phyloP scores from a whole-genome alignment of 1,140 invertebrate genomes.

The Trissolcus basalis region DNA sequence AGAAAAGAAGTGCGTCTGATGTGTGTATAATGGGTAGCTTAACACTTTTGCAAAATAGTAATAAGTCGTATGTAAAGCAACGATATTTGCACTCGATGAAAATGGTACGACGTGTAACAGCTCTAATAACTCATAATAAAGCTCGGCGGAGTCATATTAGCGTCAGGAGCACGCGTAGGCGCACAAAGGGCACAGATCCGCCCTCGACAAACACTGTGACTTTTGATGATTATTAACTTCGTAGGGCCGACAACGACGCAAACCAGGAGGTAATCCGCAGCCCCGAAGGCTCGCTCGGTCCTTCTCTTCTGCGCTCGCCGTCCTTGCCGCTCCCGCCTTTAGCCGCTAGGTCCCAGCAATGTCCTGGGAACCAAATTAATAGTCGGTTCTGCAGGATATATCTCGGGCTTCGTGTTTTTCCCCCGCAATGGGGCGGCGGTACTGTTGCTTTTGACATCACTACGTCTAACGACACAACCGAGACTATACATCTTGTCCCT shows the following conservation, averaged over 20 bases:
- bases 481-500: slow-evolving; percentile 19
- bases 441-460: slow-evolving; percentile 58
- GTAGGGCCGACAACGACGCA: slow-evolving; percentile 66
- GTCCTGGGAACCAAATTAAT: slow-evolving; percentile 76
- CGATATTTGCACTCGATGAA: slow-evolving; percentile 62
- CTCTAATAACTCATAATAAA: slow-evolving; percentile 77
- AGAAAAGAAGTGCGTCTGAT: too few relatives aligned
- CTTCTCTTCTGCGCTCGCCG: slow-evolving; percentile 44
- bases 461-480: slow-evolving; percentile 51
- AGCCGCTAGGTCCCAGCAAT: slow-evolving; percentile 46
- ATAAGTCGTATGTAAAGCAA: slow-evolving; percentile 41
- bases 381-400: slow-evolving; percentile 71
- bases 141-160: slow-evolving; percentile 75
- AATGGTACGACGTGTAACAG: slow-evolving; percentile 72
- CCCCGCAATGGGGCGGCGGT: slow-evolving; percentile 42
- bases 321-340: slow-evolving; percentile 46
- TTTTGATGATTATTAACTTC: slow-evolving; percentile 78
- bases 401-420: slow-evolving; percentile 69
- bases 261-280: slow-evolving; percentile 72
- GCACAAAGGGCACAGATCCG: slow-evolving; percentile 72
- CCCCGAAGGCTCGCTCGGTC: slow-evolving; percentile 68
- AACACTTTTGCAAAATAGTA: slow-evolving; percentile 43
- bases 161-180: slow-evolving; percentile 75
- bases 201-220: slow-evolving; percentile 76
- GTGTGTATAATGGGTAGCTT: too few relatives aligned